These are phyloP conservation scores for Lasius platythorax DNA, from an alignment of 2,888 invertebrate species.

Conservation along the genomic window DNA sequence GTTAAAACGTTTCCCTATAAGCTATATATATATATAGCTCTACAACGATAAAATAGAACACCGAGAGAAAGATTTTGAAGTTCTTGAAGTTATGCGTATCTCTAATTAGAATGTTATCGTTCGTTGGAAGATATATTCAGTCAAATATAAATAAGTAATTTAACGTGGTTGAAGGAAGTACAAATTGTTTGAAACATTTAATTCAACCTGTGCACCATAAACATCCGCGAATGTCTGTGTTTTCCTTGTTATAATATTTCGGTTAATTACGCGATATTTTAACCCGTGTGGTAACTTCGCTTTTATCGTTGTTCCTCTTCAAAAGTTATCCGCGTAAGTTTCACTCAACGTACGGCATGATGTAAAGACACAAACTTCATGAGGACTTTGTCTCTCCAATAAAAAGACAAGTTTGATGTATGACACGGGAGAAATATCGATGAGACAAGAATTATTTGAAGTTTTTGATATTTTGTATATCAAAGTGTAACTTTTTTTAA, in stretches of 20 bases:
- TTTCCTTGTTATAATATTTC: background rate
- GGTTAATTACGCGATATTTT: slow-evolving; percentile 30
- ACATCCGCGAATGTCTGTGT: background rate
- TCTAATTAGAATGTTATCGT: slow-evolving; percentile 21
- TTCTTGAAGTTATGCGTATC: background rate
- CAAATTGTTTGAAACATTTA: slow-evolving; percentile 28
- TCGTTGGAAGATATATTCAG: background rate
- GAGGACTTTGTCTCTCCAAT: background rate
- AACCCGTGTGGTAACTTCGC: background rate
- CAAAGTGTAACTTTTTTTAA: background rate
- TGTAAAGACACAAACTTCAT: background rate
- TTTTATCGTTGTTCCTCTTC: slow-evolving; percentile 28
- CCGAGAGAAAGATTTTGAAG: background rate
- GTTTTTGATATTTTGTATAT: background rate
- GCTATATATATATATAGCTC: background rate
- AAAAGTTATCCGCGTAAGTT: slow-evolving; percentile 5
- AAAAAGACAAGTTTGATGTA: slow-evolving; percentile 10
- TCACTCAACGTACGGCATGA: background rate
- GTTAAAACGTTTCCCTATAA: background rate
- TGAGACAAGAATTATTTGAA: background rate
- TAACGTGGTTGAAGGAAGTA: slow-evolving; percentile 19
- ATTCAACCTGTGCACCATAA: slow-evolving; percentile 10
- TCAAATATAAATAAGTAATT: slow-evolving; percentile 23
- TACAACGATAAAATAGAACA: background rate
- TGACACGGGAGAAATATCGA: background rate